Conservation (phyloP, 2,888 invertebrate genomes). For the Philhelius pedissequus region DNA sequence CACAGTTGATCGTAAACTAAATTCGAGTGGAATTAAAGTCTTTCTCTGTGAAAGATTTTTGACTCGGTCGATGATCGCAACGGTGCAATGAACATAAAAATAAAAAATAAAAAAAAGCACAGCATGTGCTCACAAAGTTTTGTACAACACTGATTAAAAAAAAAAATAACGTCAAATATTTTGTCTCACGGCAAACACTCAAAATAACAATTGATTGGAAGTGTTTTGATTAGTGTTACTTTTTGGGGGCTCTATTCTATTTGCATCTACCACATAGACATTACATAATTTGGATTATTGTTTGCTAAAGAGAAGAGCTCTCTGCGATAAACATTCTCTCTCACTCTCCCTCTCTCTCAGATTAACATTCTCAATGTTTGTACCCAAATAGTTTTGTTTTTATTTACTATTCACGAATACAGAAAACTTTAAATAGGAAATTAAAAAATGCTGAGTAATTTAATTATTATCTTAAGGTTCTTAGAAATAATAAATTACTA, state of each 20-base stretch:
- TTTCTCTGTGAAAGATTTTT: background rate
- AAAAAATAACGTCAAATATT: background rate
- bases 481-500: too few species aligned
- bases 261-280: background rate
- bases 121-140: background rate
- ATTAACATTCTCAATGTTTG: too few species aligned
- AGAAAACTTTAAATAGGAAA: background rate
- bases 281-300: background rate
- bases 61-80: background rate
- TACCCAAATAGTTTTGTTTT: too few species aligned
- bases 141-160: background rate
- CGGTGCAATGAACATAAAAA: background rate
- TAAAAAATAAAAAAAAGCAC: background rate
- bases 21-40: conserved; percentile 1
- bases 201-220: background rate
- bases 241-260: background rate
- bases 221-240: background rate
- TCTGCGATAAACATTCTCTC: too few species aligned
- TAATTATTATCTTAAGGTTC: background rate
- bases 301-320: too few species aligned
- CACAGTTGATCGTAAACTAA: conserved; percentile 45
- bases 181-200: background rate
- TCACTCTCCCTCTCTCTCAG: too few species aligned
- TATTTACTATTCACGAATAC: background rate
- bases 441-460: background rate